phyloP scores from a whole-genome alignment of 2,113 vertebrate genomes.

The Osmerus mordax region DNA sequence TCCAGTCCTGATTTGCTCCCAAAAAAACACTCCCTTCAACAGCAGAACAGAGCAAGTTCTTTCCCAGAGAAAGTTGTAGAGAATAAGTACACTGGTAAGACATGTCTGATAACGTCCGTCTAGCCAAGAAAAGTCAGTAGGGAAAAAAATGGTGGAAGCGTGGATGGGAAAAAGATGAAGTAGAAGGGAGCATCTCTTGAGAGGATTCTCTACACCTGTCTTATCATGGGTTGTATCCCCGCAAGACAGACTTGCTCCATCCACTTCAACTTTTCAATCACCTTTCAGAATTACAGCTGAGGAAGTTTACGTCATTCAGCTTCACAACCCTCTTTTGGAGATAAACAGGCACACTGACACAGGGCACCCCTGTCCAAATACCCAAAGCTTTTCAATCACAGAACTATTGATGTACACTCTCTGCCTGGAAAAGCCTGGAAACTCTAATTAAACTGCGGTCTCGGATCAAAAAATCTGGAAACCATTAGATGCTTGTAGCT shows the following conservation, averaged over 20 bases:
- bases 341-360: conserved; percentile 30
- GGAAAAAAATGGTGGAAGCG: not conserved
- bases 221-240: too few relatives aligned
- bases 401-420: conserved; percentile 42
- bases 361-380: conserved; percentile 27
- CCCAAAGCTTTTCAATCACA: conserved; percentile 34
- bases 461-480: conserved; percentile 38
- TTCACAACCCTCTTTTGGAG: conserved; percentile 14
- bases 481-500: conserved; percentile 20
- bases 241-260: too few relatives aligned
- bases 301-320: conserved; percentile 31
- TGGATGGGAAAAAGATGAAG: not conserved
- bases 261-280: too few relatives aligned
- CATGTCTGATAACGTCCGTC: not conserved
- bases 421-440: conserved; percentile 26
- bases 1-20: not conserved
- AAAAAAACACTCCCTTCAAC: not conserved
- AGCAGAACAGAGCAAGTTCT: not conserved
- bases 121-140: not conserved
- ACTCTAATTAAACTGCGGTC: conserved; percentile 40
- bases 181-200: not conserved
- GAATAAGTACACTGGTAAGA: too few relatives aligned
- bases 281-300: conserved; percentile 24
- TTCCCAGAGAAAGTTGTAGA: not conserved
- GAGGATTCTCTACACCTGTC: too few relatives aligned